Base-by-base conservation (phyloP, 2,113 vertebrate species). In the Thalassoma bifasciatum region DNA sequence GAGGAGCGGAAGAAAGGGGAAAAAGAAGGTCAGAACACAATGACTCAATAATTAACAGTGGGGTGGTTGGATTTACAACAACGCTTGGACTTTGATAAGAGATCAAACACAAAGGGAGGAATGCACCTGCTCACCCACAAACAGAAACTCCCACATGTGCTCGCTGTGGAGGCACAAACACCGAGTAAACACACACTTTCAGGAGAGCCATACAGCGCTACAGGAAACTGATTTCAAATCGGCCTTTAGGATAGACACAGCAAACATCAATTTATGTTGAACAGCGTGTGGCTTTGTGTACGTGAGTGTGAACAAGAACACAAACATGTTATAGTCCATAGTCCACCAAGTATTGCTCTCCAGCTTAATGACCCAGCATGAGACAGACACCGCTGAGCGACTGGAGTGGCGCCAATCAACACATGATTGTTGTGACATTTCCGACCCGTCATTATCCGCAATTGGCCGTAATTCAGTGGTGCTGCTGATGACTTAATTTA, bases 401-500 rank as follows among this genome's bases (percentile, higher is more conserved):
- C 68, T 38, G 46, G 51, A 75, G 36, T 38, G 77, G 70, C n/a
- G 14, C 76, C 84, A 79, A 84, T 89, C 80, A 82, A 66, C 76
- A 50, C 69, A 47, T 57, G 78, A 90, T 81, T 85, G 85, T 79
- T 68, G 79, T 86, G 79, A 86, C 89, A 86, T 90, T 92, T 91
- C 56, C 62, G 44, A 47, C 67, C 37, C 34, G 54, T 53, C 47
- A 83, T 85, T 85, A 75, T 75, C 72, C 58, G 10, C 69, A 64
- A 75, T 75, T 75, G 79, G 70, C 64, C 63, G 21, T 86, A 71
- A 89, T 84, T 88, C 72, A 66, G 10, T 23, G 42, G 44, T 4
- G 70, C 60, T 40, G 75, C 66, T 34, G 75, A 92, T 63, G 76
- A 71, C 81, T 85, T 68, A 10, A 77, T 81, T 51, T 46, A 34